Evolutionary conservation across 2,113 vertebrate species (phyloP), one percentile per base, ranked within the genome.

Genomic region (Dasyprocta punctata): DNA sequence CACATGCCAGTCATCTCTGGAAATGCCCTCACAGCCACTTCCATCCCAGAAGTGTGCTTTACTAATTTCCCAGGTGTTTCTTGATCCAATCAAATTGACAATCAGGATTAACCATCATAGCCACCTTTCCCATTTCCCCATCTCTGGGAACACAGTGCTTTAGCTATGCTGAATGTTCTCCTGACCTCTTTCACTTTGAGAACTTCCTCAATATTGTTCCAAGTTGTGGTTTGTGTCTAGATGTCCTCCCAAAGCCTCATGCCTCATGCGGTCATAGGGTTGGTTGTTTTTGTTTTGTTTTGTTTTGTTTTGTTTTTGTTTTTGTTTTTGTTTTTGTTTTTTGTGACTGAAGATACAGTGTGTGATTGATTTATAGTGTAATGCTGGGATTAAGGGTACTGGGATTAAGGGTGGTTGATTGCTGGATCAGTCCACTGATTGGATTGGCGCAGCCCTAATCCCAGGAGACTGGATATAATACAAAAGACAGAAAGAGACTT

Each of bases 71-170:
- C 30, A 36, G 17, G 49, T 54, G 17, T 80, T 80, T 80, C 28
- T 80, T 19, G 19, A 20, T 33, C 47, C 47, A 52, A 36, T 54
- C 17, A 36, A 54, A 54, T 9, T 54, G 47, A 54, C 49, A 20
- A 11, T 36, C 49, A 22, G 49, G 16, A 52, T 20, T 54, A 36
- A 54, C 12, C 49, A 28, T 80, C 28, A 20, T 20, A 52, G n/a
- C 5, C 67, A 38, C 5, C 5, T 52, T 54, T 61, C 41, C 77
- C 44, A 7, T 49, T 30, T 47, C 63, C 2, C 7, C 28, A 28
- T 0, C 7, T 24, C 75, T 8, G 19, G 28, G 20, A 3, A 41
- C 24, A n/a, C n/a, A 0, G 49, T 1, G 12, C 11, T 63, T 47
- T 36, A 60, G 33, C 12, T 0, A 0, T 7, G 33, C 41, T n/a